Base-by-base conservation (phyloP, 2,113 vertebrate genomes). In the Tinamus guttatus region DNA sequence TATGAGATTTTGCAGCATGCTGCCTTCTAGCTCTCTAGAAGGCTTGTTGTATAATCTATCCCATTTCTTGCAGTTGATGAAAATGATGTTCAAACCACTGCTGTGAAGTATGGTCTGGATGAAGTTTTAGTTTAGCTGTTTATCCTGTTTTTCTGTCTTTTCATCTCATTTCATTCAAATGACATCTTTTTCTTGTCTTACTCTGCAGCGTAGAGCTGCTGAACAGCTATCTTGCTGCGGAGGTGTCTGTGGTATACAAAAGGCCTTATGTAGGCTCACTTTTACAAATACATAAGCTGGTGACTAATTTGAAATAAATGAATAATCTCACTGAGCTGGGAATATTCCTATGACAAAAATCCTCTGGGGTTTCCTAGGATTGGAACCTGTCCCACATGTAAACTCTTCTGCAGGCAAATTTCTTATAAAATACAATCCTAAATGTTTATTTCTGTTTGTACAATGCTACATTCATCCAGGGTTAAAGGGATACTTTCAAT, bases 261-360 rank as follows among this genome's bases (percentile, higher is more conserved):
- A 49, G 52, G 28, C 49, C 30, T 81, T 65, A 59, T 43, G 45
- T 32, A 84, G 27, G 30, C 28, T 90, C 58, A 43, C 6, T 87
- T 68, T 52, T 92, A 38, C 20, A 76, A 87, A 63, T 47, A 79
- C 36, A 60, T 19, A 41, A 88, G 27, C 67, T 54, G 21, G 30
- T 94, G 93, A 95, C 77, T 89, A 93, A 94, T 73, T 95, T 81
- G 56, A 89, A 91, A 84, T 87, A 78, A 91, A 90, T 93, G 60
- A 94, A 75, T 90, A 95, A 94, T 93, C 82, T 83, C 82, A 87
- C 59, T 69, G 58, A 87, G 41, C 14, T 82, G 81, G 80, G 73
- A 95, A 77, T 84, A 88, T 68, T 60, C 41, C 7, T 41, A 10
- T 81, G 63, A 89, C 40, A 86, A 38, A 90, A 65, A 68, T 69